Conservation (phyloP, 2,888 invertebrate species). For the Drosophila hamatofila region DNA sequence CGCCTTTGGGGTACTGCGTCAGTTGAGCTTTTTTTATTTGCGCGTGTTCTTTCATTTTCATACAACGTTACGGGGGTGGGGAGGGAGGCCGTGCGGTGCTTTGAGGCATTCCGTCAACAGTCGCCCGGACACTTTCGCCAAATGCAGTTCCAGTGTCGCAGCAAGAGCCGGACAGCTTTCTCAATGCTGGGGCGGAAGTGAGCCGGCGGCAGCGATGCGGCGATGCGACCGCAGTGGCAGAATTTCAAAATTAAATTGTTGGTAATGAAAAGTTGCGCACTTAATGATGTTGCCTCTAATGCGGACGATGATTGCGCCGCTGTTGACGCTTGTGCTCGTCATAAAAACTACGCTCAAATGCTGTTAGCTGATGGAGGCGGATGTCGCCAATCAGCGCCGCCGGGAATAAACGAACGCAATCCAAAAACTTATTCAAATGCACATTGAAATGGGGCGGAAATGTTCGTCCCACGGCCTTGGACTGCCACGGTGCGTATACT, state of each 20-base stretch:
- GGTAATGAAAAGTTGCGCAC: slow-evolving; percentile 73
- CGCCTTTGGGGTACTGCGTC: slow-evolving; percentile 47
- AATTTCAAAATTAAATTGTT: slow-evolving; percentile 66
- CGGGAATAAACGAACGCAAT: slow-evolving; percentile 21
- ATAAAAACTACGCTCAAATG: slow-evolving; percentile 32
- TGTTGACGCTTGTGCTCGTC: slow-evolving; percentile 1
- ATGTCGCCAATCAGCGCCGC: slow-evolving; percentile 58
- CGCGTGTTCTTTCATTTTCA: slow-evolving; percentile 12
- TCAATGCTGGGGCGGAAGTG: slow-evolving; percentile 41
- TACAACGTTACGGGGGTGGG: slow-evolving; percentile 11
- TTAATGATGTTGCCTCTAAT: slow-evolving; percentile 60
- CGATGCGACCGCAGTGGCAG: slow-evolving; percentile 40
- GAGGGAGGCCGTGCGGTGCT: background rate
- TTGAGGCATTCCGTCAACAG: slow-evolving; percentile 6
- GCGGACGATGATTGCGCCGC: slow-evolving; percentile 20
- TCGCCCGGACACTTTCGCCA: slow-evolving; percentile 39
- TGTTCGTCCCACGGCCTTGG: slow-evolving; percentile 21
- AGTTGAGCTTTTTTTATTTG: slow-evolving; percentile 24
- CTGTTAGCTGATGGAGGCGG: slow-evolving; percentile 41
- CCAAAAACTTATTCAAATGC: slow-evolving; percentile 50
- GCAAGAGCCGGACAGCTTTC: slow-evolving; percentile 15
- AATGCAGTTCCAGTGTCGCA: slow-evolving; percentile 74
- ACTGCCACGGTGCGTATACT: slow-evolving; percentile 9
- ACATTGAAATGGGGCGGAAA: slow-evolving; percentile 38
- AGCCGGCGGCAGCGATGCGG: slow-evolving; percentile 32